Evolutionary conservation across 2,888 invertebrate species (phyloP), one percentile per base, ranked within the genome.

Genomic region (Cantharis rufa): DNA sequence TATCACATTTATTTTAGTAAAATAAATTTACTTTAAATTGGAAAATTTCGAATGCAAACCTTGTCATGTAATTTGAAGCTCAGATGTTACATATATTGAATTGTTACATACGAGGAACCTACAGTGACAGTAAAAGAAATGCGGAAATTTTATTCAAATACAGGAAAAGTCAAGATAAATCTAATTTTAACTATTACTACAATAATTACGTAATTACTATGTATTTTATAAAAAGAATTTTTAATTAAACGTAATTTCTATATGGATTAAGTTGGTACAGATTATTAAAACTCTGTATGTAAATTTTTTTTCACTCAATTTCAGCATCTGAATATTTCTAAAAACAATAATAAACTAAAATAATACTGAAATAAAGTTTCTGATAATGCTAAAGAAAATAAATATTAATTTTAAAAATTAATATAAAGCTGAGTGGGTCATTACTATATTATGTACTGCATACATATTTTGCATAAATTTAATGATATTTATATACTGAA

Each of bases 1-100:
- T 48, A n/a, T n/a, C n/a, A n/a, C 48, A 48, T 48, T n/a, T 7
- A 48, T 48, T n/a, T 7, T 2, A 48, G n/a, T n/a, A 48, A 48
- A n/a, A 48, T n/a, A n/a, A 48, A 48, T n/a, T 48, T 48, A n/a
- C 7, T 48, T 48, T 48, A 48, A 48, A 48, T 48, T n/a, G 48
- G n/a, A 48, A 48, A 48, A 48, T 48, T 48, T 48, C n/a, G 48
- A n/a, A 48, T 48, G 48, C 48, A 48, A 48, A 48, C 48, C n/a
- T 48, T 48, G 48, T 66, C 24, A 24, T 66, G 62, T 71, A 71
- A 71, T 27, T 71, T 63, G 63, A 15, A 71, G 32, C 71, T 27
- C 71, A 62, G 15, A 32, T 72, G 64, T 72, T 68, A 61, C 66
- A 72, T 62, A 63, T 71, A 71, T 71, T 71, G 71, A 71, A 71